phyloP scores from a whole-genome alignment of 2,797 vertebrate genomes.

The Pristis pectinata region DNA sequence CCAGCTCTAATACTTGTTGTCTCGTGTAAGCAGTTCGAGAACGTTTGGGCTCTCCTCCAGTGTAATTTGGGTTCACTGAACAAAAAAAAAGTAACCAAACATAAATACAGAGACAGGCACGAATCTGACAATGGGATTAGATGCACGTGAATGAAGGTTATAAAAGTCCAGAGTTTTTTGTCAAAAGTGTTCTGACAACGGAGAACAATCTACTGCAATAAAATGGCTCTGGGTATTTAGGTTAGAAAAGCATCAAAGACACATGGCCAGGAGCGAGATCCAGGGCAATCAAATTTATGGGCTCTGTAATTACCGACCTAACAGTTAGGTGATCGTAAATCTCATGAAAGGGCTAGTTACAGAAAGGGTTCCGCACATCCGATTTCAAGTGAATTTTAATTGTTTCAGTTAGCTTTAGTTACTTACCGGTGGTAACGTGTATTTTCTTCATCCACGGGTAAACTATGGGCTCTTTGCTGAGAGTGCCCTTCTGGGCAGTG shows the following conservation, averaged over 20 bases:
- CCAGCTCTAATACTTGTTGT: slow-evolving; percentile 96
- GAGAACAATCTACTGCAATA: slow-evolving; percentile 65
- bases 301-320: slow-evolving; percentile 94
- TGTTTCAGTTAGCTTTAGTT: slow-evolving; percentile 45
- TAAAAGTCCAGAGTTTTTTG: slow-evolving; percentile 51
- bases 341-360: slow-evolving; percentile 74
- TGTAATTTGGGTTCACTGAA: slow-evolving; percentile 87
- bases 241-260: slow-evolving; percentile 86
- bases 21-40: slow-evolving; percentile 97
- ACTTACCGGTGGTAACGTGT: slow-evolving; percentile 90
- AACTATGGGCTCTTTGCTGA: slow-evolving; percentile 81
- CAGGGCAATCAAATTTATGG: slow-evolving; percentile 96
- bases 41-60: slow-evolving; percentile 94
- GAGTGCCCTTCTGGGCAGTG: slow-evolving; percentile 57
- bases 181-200: slow-evolving; percentile 62
- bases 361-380: slow-evolving; percentile 59
- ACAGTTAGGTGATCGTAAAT: slow-evolving; percentile 93
- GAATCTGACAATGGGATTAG: slow-evolving; percentile 58
- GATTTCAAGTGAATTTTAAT: slow-evolving; percentile 45
- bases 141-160: slow-evolving; percentile 45
- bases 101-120: slow-evolving; percentile 67
- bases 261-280: slow-evolving; percentile 74
- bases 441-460: slow-evolving; percentile 99
- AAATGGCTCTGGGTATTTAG: slow-evolving; percentile 68
- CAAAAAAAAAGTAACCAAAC: slow-evolving; percentile 57